Evolutionary conservation across 2,888 invertebrate species (phyloP).

Genomic region (Athalia cordata): DNA sequence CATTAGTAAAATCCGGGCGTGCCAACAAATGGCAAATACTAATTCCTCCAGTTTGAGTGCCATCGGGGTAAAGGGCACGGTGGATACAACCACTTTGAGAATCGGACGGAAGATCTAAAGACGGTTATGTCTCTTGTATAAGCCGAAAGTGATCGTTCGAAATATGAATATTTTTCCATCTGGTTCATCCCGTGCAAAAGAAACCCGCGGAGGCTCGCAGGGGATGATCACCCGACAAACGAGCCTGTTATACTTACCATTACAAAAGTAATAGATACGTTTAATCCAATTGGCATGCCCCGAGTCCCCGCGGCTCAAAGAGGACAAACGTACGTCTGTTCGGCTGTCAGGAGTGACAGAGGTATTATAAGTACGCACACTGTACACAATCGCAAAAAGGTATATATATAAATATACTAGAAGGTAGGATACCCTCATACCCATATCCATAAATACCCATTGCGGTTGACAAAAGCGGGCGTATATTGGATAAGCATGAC

Average conservation of each 20-base stretch:
- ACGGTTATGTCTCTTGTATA: background rate
- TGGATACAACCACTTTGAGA: conserved; percentile 21
- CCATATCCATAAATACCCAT: conserved; percentile 54
- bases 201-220: conserved; percentile 42
- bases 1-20: conserved; percentile 15
- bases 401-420: background rate
- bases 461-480: conserved; percentile 60
- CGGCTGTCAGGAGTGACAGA: conserved; percentile 49
- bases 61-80: background rate
- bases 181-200: background rate
- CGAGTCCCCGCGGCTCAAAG: conserved; percentile 9
- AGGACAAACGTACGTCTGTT: conserved; percentile 19
- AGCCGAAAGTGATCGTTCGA: conserved; percentile 22
- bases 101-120: conserved; percentile 11
- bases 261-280: conserved; percentile 72
- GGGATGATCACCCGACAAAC: conserved; percentile 46
- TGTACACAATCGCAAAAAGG: conserved; percentile 14
- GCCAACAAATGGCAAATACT: conserved; percentile 27
- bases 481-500: conserved; percentile 67
- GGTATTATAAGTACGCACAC: conserved; percentile 39
- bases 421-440: conserved; percentile 30
- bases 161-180: conserved; percentile 40
- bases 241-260: conserved; percentile 47
- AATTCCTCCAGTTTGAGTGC: background rate
- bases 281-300: conserved; percentile 70